Evolutionary conservation across 2,888 invertebrate species (phyloP), one percentile per base, ranked within the genome.

Genomic region (Adelphocoris suturalis): DNA sequence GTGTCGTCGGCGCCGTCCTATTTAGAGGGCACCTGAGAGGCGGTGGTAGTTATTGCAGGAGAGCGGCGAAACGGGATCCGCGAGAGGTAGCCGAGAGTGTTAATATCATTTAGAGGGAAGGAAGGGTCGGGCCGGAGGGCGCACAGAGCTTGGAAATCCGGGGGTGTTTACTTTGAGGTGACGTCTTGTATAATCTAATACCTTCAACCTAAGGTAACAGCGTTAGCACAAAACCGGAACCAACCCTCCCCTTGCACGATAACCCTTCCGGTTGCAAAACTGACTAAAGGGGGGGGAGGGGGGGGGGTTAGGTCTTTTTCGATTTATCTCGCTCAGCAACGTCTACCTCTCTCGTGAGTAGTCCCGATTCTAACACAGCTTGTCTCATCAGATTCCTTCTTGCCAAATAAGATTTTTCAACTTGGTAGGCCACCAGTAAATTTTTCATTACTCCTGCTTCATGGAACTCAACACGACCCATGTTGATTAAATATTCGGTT

Each of bases 101-200:
- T 78, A 78, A 78, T 78, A 78, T 78, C 78, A 78, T 78, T 78
- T 78, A 78, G 47, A 78, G 78, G 78, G 78, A 12, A 68, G 23
- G 27, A 23, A 19, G 19, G 12, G 61, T 1, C 19, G 61, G 19
- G 61, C 16, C 1, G 61, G 61, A 68, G 68, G 27, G 68, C 11
- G 68, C 23, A 23, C 68, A 68, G 68, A 23, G 68, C 68, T 27
- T 68, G 68, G 68, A 68, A 68, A 68, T 68, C 68, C 46, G 78
- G 82, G 47, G 82, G 47, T 82, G 82, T 82, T 82, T 82, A 82
- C 82, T 82, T 82, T 82, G 82, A 78, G 78, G 78, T 82, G 82
- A 82, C 82, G 82, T 82, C 82, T 82, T 82, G 82, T 82, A 82
- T 82, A 82, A 82, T 82, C 82, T 82, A 82, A 82, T 82, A 52